Base-by-base conservation (phyloP, 1,140 invertebrate genomes). In the Apocrypta bakeri region DNA sequence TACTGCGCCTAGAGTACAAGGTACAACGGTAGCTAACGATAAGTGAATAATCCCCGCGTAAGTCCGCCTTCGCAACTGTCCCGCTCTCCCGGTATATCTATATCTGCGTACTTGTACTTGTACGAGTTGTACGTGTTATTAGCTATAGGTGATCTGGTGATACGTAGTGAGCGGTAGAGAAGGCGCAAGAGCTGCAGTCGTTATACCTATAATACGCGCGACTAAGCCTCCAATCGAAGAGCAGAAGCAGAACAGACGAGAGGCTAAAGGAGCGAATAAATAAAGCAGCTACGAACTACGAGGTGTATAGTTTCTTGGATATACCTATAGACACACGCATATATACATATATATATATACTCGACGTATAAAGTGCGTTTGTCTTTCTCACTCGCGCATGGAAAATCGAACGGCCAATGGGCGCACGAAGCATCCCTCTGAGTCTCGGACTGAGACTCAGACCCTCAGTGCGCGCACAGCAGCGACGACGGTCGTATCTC, bases 331-430 rank as follows among this genome's bases (percentile, higher is more conserved):
- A n/a, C n/a, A n/a, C n/a, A n/a, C n/a, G 42, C 17, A 37, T 37
- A 37, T 3, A 48, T 12, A 17, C 40, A 42, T 42, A 48, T 48
- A 48, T 9, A 48, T 48, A 48, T 48, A 48, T 48, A 48, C 42
- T n/a, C n/a, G n/a, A n/a, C n/a, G 12, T 42, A n/a, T 56, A 56
- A 37, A 37, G 33, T 37, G 33, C 14, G 48, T 56, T 21, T 56
- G 2, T 66, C 27, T 66, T 9, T 6, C 56, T 21, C 71, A 25
- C 37, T 48, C 42, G 1, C 24, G 40, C 72, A 29, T 21, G 14
- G 72, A 14, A 56, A 29, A 74, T 74, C 42, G 72, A 74, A 56
- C 72, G 72, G 42, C 72, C 72, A 74, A 74, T 74, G 40, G 42
- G 42, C 40, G 72, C n/a, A 33, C 37, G 25, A 27, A 29, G 40